Percentiles rank a stretch among this genome's conserved stretches.
Conservation (phyloP, 2,113 vertebrate species). For the Bos taurus region DNA sequence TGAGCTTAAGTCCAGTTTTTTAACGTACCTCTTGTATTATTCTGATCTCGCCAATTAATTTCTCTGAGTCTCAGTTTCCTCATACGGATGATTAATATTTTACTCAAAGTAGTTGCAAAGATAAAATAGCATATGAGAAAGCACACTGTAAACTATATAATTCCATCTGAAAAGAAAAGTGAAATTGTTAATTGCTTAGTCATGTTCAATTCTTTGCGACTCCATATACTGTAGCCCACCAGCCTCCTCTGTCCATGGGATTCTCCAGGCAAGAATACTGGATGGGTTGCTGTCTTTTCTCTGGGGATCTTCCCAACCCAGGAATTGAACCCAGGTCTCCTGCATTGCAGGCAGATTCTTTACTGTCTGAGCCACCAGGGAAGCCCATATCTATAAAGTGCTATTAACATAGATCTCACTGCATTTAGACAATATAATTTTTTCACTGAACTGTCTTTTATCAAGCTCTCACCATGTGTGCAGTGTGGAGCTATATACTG, state of each 20-base stretch:
- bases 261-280: neutral
- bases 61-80: neutral
- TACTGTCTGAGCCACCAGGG: neutral
- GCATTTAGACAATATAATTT: neutral
- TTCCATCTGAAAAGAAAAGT: neutral
- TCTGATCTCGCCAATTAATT: neutral
- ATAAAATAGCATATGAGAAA: neutral
- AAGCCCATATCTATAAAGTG: neutral
- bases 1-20: neutral
- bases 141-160: neutral
- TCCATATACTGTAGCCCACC: neutral
- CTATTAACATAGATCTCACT: neutral
- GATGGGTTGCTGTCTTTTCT: neutral
- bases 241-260: neutral
- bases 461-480: neutral
- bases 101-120: neutral
- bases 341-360: neutral
- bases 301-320: neutral
- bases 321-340: neutral
- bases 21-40: neutral
- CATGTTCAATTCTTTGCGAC: neutral
- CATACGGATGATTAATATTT: neutral
- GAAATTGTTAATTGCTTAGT: neutral
- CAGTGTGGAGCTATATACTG: neutral
- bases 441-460: neutral